Percentiles rank a stretch among this genome's conserved stretches.
Evolutionary conservation across 2,888 invertebrate species (phyloP).

Genomic region (Pherbina coryleti): DNA sequence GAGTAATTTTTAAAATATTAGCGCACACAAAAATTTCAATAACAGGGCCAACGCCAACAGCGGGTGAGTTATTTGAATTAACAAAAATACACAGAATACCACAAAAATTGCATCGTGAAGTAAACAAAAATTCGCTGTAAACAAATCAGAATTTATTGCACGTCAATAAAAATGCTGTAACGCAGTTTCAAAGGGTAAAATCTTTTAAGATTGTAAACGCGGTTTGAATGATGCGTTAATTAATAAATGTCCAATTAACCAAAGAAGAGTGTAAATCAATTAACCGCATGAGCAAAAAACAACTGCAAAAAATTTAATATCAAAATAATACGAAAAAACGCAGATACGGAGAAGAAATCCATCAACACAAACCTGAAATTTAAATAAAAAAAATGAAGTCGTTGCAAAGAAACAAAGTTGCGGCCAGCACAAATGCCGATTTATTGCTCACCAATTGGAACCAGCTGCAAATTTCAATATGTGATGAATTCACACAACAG

Average conservation of each 20-base stretch:
- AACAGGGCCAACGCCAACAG: neutral
- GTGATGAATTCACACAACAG: neutral
- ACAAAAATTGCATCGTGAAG: neutral
- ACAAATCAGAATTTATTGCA: neutral
- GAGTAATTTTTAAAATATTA: neutral
- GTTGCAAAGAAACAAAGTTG: neutral
- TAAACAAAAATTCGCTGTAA: neutral
- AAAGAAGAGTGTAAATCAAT: constrained; percentile 19
- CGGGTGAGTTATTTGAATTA: neutral
- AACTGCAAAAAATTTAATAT: neutral
- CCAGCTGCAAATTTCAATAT: constrained; percentile 10
- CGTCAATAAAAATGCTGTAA: neutral
- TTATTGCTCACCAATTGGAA: neutral
- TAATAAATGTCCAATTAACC: constrained; percentile 28
- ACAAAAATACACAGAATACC: neutral
- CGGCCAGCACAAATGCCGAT: neutral
- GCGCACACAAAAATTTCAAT: neutral
- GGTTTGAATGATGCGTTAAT: constrained; percentile 10
- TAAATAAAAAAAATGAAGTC: neutral
- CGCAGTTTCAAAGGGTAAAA: neutral
- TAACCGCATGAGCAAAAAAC: neutral
- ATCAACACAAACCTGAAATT: neutral
- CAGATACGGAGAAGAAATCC: neutral
- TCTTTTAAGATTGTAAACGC: neutral
- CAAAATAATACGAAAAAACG: neutral